Percentiles rank a stretch among this genome's conserved stretches.
Evolutionary conservation across 2,797 vertebrate genomes (phyloP).

Genomic region (Thripadectes ignobilis): DNA sequence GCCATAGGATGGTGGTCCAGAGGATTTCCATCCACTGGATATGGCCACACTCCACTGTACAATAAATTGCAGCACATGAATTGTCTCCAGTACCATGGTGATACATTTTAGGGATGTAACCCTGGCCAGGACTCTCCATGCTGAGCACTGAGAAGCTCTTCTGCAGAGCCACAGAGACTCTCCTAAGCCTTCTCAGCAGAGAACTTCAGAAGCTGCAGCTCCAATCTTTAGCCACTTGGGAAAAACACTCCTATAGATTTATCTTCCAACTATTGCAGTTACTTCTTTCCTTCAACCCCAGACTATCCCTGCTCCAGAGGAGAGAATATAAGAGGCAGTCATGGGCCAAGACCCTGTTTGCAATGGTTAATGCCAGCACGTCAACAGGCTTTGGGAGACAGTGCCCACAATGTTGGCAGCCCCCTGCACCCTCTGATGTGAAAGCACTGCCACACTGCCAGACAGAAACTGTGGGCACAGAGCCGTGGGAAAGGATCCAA

Average conservation of each 20-base stretch:
- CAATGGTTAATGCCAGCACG: not conserved
- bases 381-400: not conserved
- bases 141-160: not conserved
- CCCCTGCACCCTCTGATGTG: not conserved
- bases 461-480: not conserved
- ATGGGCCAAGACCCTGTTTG: not conserved
- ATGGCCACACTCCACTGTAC: not conserved
- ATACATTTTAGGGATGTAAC: not conserved
- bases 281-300: not conserved
- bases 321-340: not conserved
- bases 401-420: not conserved
- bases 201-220: not conserved
- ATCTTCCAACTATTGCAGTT: not conserved
- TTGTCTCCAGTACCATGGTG: not conserved
- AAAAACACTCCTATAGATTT: not conserved
- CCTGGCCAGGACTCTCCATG: not conserved
- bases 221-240: accelerated
- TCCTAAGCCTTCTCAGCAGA: not conserved
- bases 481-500: not conserved
- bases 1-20: accelerated
- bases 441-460: not conserved
- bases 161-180: not conserved
- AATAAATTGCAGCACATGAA: not conserved
- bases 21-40: not conserved
- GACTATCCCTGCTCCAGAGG: not conserved